Evolutionary conservation across 2,113 vertebrate genomes (phyloP).

Genomic region (Uropsilus gracilis): DNA sequence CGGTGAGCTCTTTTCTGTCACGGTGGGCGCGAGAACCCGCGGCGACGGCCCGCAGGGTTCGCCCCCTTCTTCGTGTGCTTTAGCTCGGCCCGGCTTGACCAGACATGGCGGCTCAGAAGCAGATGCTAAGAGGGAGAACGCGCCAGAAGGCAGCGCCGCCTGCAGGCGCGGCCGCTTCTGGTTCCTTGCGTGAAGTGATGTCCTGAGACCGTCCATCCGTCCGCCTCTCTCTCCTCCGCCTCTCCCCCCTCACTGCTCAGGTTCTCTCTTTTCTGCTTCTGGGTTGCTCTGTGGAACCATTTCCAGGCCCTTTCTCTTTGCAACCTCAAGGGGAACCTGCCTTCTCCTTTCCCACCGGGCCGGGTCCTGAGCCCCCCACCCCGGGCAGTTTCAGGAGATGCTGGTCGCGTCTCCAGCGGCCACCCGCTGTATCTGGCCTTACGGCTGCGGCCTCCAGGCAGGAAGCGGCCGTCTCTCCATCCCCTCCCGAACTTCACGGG

Average conservation of each 20-base stretch:
- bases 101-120: not conserved
- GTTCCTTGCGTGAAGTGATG: not conserved
- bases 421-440: not conserved
- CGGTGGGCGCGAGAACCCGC: not conserved
- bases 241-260: not conserved
- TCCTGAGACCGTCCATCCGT: too few relatives aligned
- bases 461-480: not conserved
- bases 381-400: not conserved
- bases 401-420: not conserved
- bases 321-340: not conserved
- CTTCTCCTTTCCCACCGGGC: not conserved
- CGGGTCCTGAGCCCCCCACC: not conserved
- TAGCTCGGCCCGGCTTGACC: not conserved
- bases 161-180: not conserved
- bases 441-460: not conserved
- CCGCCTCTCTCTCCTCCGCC: too few relatives aligned
- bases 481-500: not conserved
- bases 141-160: not conserved
- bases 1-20: not conserved
- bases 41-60: not conserved
- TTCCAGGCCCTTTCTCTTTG: not conserved
- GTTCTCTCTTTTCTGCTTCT: not conserved
- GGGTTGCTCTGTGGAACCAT: not conserved
- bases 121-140: not conserved
- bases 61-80: not conserved